Percentiles rank a stretch among this genome's conserved stretches.
Evolutionary conservation across 2,113 vertebrate species (phyloP).

Genomic region (Plectropomus leopardus): DNA sequence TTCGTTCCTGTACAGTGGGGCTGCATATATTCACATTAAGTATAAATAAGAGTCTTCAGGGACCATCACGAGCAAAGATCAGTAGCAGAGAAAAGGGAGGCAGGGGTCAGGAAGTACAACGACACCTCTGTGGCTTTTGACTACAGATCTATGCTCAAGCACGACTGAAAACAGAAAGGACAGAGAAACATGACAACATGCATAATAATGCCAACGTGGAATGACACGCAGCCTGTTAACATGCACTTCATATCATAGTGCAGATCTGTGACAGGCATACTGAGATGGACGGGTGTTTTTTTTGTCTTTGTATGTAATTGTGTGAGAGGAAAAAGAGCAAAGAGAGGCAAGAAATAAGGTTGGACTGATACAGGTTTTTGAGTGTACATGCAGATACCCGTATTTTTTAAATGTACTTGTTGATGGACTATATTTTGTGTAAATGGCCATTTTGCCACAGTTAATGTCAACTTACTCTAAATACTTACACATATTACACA

Average conservation of each 20-base stretch:
- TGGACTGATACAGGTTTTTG: slow-evolving; percentile 26
- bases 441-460: neutral
- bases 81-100: slow-evolving; percentile 42
- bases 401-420: neutral
- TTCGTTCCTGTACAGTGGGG: neutral
- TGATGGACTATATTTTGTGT: neutral
- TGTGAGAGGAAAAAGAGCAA: slow-evolving; percentile 42
- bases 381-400: neutral
- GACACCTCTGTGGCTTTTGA: slow-evolving; percentile 62
- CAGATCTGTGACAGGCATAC: slow-evolving; percentile 56
- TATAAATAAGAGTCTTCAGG: slow-evolving; percentile 28
- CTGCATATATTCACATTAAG: slow-evolving; percentile 26
- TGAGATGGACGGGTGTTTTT: slow-evolving; percentile 25
- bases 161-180: slow-evolving; percentile 65
- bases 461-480: neutral
- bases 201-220: slow-evolving; percentile 73
- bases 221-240: slow-evolving; percentile 70
- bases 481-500: neutral
- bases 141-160: slow-evolving; percentile 64
- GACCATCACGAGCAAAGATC: slow-evolving; percentile 32
- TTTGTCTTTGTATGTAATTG: slow-evolving; percentile 21
- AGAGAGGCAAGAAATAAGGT: slow-evolving; percentile 6
- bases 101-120: slow-evolving; percentile 41
- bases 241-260: slow-evolving; percentile 72
- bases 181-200: slow-evolving; percentile 76